phyloP scores from a whole-genome alignment of 2,888 invertebrate species.

The Atethmia centrago region DNA sequence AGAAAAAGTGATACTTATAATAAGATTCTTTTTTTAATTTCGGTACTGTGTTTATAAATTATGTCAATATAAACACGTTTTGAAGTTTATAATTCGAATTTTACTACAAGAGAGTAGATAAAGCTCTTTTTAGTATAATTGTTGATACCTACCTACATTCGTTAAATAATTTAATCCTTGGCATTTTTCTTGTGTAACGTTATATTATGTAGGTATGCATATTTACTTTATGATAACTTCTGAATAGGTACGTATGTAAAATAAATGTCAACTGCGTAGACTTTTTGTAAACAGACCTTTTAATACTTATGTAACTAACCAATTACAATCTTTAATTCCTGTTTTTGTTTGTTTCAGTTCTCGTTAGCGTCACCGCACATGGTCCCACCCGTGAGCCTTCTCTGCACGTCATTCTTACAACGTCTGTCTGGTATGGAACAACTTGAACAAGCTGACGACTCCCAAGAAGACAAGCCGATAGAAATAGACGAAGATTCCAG shows the following conservation, averaged over 20 bases:
- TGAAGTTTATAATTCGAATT: too few species aligned
- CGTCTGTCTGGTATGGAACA: constrained; percentile 81
- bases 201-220: constrained; percentile 8
- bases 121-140: too few species aligned
- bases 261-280: constrained; percentile 24
- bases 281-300: background rate
- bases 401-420: constrained; percentile 85
- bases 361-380: constrained; percentile 85
- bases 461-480: constrained; percentile 68
- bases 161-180: background rate
- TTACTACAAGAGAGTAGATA: too few species aligned
- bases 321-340: background rate
- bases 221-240: constrained; percentile 44
- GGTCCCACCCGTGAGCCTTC: constrained; percentile 84
- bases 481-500: constrained; percentile 76
- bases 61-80: too few species aligned
- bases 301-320: background rate
- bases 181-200: constrained; percentile 1
- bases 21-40: too few species aligned
- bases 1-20: too few species aligned
- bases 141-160: background rate
- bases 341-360: constrained; percentile 77
- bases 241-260: constrained; percentile 17
- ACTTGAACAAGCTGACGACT: constrained; percentile 68
- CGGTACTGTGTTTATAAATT: too few species aligned